Base-by-base conservation (phyloP, 2,888 invertebrate genomes). In the Augiades crinisus region DNA sequence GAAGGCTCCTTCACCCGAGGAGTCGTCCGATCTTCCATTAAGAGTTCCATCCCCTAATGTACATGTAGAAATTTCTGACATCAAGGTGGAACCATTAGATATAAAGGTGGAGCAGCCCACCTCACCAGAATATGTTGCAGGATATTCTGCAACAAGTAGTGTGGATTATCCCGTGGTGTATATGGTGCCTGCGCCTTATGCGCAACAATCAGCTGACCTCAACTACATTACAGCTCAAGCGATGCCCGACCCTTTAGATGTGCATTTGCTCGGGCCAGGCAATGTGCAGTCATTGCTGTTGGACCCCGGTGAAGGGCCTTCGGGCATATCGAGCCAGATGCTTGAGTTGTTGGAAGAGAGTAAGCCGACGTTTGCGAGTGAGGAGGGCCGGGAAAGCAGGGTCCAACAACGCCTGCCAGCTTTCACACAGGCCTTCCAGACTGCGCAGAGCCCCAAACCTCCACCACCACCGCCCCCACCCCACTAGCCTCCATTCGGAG, bases 351-450 rank as follows among this genome's bases (percentile, higher is more conserved):
- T 85, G 40, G 63, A 64, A 53, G 61, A 64, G 36, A 60, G 53
- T 24, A 62, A 65, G 22, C 59, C 62, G 0, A 62, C 76, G 2
- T 84, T 75, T 54, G 53, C 69, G 1, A 65, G 71, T 17, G 85
- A 86, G 46, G 83, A 82, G 47, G 68, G 75, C 8, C 72, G 78
- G 22, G 83, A 82, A 46, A 68, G 75, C 10, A 72, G 78, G 31
- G 62, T 62, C 38, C 82, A 75, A 65, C 83, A 78, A 60, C 73
- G 86, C 49, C 59, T 90, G 65, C 90, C 90, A 5, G 88, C 88
- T 0, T 90, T 90, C 65, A 87, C 84, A 50, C 87, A 90, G 68
- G 87, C 85, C 33, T 90, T 90, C 65, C 88, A 87, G 61, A 87
- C 87, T 12, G 78, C 85, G 53, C 78, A 74, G 59, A 75, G 68